Base-by-base conservation (phyloP, 2,797 vertebrate genomes). In the Petrocephalus schoutedeni region DNA sequence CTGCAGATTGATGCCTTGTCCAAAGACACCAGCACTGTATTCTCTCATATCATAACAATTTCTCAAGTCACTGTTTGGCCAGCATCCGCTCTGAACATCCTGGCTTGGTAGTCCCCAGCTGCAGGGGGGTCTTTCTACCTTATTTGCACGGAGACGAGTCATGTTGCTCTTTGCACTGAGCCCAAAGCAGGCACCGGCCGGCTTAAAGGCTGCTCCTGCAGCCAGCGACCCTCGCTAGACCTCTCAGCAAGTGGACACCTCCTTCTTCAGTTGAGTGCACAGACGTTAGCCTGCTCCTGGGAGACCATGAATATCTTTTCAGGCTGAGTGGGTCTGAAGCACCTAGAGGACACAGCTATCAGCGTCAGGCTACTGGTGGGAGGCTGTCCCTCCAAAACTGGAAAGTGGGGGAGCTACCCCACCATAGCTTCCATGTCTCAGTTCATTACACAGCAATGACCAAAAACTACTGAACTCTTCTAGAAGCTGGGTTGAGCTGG, bases 251-350 rank as follows among this genome's bases (percentile, higher is more conserved):
- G 84, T 32, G 84, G 56, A 57, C 56, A 5, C 84, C 56, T 32
- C 84, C 56, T 58, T 80, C 51, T 45, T 74, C 80, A 16, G 28
- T 4, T 12, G 36, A 86, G 28, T 57, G 58, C 74, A 87, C 88
- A 59, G 12, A 9, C 88, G 90, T 91, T 88, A 90, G 90, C 90
- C 88, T 87, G 92, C 92, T 93, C 91, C 91, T 92, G 93, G 92
- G 93, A 94, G 90, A 92, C 93, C 93, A 93, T 93, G 91, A 91
- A 92, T 91, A 91, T 89, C 92, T 94, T 94, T 95, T 95, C 94
- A 93, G 93, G 92, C 91, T 94, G 93, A 93, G 92, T 92, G 93
- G 91, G 89, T 86, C 10, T 90, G 93, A 95, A 91, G 92, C 53
- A 58, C 53, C 87, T 92, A 91, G 90, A 86, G 80, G 23, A 90